Evolutionary conservation across 2,797 vertebrate species (phyloP), one percentile per base, ranked within the genome.

Genomic region (Hyperoplus immaculatus): DNA sequence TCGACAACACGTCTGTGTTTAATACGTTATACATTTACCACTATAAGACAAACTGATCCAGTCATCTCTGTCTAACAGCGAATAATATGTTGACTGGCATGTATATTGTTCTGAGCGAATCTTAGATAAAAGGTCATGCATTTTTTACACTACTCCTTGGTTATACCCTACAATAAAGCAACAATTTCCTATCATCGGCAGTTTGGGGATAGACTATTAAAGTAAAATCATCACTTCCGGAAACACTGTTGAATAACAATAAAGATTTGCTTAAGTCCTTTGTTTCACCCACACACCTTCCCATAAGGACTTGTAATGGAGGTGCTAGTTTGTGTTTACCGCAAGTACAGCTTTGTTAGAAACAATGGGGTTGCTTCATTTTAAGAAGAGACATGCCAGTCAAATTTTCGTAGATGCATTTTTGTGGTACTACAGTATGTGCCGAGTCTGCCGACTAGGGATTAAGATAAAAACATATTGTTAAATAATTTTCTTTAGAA

Each of bases 121-220:
- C n/a, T 77, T 36, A 54, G 5, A 64, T 38, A 49, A 77, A 29
- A 81, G 82, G 63, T 86, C 75, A 81, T 69, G 64, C 58, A 55
- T 50, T 72, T 50, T 66, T 56, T 59, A 73, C 65, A 58, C 38
- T 47, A 55, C 62, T 82, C 29, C 55, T 71, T 60, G 29, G 1
- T 65, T 58, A n/a, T 43, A 45, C 36, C 72, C 74, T 79, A 77
- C 45, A 62, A 72, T 67, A 73, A 46, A 72, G 84, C 71, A 77
- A 82, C 86, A 88, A 90, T 88, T 91, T 83, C 50, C 69, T 57
- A 15, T 70, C 72, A 78, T 47, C 43, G 9, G 72, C 53, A 57
- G 70, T 57, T 59, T 80, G 75, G 63, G 67, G 69, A 79, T 65
- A 45, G 43, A 77, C 55, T 55, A 38, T 49, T 41, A 86, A 61